Evolutionary conservation across 2,888 invertebrate genomes (phyloP), one percentile per base, ranked within the genome.

Genomic region (Achlya flavicornis): DNA sequence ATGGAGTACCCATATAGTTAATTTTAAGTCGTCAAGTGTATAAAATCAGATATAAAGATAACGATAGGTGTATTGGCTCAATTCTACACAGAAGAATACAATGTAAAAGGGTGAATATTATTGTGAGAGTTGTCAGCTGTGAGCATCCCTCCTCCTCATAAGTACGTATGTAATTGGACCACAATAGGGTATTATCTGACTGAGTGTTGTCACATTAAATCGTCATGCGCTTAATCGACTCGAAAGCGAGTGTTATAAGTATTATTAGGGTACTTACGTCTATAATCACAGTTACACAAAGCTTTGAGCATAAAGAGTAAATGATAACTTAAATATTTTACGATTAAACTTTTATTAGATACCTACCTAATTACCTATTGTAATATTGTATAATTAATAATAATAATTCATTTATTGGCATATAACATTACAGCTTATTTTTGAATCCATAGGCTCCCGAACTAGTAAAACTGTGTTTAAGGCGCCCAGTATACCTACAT

Each of bases 141-240:
- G 80, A 81, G 72, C 53, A 19, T 19, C 80, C 85, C 80, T 73
- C 73, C 70, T 64, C 62, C 57, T 62, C 41, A 53, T 71, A 66
- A 72, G 69, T 72, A 76, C 74, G 77, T 83, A 78, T 79, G 84
- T 88, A 89, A 90, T 90, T 88, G 89, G 77, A 69, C 76, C 75
- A 87, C 87, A 90, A 88, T 85, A 73, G 81, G 74, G 81, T 78
- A 83, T 89, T 86, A 89, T 89, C 86, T 84, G 81, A 81, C 81
- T 79, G 79, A 84, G 79, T 74, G 86, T 88, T 91, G 91, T 91
- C 91, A 88, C 81, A 84, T 89, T 84, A 78, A 81, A 89, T 90
- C 81, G 84, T 90, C 87, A 87, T 84, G 77, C 88, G 87, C 84
- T 84, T 82, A 85, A 88, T 89, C 84, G 83, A 86, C 77, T 82